Percentiles rank a stretch among this genome's conserved stretches.
Conservation (phyloP, 2,888 invertebrate genomes). For the Linnaemya tessellans region DNA sequence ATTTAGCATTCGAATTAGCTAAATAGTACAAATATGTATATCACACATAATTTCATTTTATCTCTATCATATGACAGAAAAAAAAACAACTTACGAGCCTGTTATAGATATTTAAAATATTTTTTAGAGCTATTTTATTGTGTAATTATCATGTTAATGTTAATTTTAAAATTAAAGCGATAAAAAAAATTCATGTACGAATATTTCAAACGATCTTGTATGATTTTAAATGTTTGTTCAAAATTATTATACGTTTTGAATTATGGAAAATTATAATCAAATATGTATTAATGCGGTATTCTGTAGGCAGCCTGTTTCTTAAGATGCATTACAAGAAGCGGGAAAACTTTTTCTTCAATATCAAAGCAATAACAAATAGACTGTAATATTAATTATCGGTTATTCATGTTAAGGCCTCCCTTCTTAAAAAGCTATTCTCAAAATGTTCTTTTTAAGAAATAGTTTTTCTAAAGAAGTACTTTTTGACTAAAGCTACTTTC, state of each 20-base stretch:
- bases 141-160: slow-evolving; percentile 51
- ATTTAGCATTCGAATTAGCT: slow-evolving; percentile 44
- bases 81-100: slow-evolving; percentile 44
- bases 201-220: not conserved
- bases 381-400: no score
- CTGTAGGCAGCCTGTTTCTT: no score
- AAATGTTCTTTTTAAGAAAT: no score
- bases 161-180: slow-evolving; percentile 57
- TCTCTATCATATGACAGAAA: slow-evolving; percentile 65
- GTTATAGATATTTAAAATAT: slow-evolving; percentile 9
- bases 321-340: no score
- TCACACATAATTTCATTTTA: slow-evolving; percentile 27
- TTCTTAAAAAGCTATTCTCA: no score
- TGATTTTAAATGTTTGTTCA: not conserved
- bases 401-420: no score
- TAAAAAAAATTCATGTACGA: slow-evolving; percentile 12
- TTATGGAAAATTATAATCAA: not conserved
- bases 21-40: slow-evolving; percentile 15
- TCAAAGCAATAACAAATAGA: no score
- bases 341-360: no score
- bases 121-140: slow-evolving; percentile 59
- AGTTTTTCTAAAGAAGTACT: no score
- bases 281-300: not conserved
- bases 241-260: slow-evolving; percentile 17
- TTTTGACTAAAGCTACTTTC: no score